These are phyloP conservation scores for Apodemia hepburni DNA, from an alignment of 2,888 invertebrate genomes.

Conservation along the genomic window DNA sequence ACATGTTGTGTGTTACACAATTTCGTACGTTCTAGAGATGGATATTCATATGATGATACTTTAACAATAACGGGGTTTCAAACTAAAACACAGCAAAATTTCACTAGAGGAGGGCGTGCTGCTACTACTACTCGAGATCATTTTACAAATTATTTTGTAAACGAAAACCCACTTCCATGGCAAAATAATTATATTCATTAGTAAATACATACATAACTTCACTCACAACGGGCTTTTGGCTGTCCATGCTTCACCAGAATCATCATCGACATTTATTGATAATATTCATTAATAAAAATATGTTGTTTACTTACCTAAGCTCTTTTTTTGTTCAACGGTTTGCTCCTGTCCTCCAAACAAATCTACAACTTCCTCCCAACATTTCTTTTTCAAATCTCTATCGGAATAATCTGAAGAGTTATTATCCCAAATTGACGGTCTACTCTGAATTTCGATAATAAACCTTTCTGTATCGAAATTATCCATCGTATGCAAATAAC, in stretches of 20 bases:
- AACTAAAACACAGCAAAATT: constrained; percentile 10
- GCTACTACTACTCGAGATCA: neutral
- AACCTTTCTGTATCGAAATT: constrained; percentile 6
- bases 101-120: neutral
- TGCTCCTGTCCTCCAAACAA: neutral
- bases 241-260: constrained; percentile 4
- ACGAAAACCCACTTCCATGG: neutral
- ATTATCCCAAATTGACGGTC: neutral
- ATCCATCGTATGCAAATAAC: too few relatives aligned
- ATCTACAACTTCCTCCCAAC: neutral
- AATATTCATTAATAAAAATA: constrained; percentile 6
- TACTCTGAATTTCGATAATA: neutral
- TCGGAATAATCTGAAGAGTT: neutral
- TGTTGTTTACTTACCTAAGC: neutral
- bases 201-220: constrained; percentile 4
- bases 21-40: constrained; percentile 17
- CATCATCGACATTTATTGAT: neutral
- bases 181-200: neutral
- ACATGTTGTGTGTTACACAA: neutral
- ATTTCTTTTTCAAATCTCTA: neutral
- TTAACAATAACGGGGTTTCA: constrained; percentile 10
- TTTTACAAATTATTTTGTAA: constrained; percentile 14
- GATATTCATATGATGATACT: constrained; percentile 19
- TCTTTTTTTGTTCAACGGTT: neutral
- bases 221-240: constrained; percentile 4